These are phyloP conservation scores for Cyclophora punctaria DNA, from an alignment of 2,888 invertebrate genomes.

Conservation along the genomic window DNA sequence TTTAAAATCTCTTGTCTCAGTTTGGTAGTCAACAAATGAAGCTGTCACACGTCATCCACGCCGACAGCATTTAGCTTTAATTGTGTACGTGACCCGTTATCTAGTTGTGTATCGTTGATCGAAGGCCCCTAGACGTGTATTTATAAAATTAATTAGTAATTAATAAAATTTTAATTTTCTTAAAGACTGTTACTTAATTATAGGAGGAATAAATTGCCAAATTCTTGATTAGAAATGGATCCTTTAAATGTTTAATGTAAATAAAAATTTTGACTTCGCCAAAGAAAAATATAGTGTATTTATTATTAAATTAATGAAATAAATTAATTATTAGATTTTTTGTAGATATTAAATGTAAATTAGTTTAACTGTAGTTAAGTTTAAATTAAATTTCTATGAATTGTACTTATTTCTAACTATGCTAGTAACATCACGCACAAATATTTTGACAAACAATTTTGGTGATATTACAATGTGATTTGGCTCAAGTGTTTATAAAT, in stretches of 20 bases:
- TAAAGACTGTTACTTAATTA: slow-evolving; percentile 23
- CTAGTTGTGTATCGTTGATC: too few relatives aligned
- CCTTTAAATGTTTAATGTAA: slow-evolving; percentile 32
- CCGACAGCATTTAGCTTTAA: too few relatives aligned
- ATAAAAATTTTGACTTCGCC: slow-evolving; percentile 51
- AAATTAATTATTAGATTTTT: slow-evolving; percentile 8
- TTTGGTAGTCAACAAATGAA: too few relatives aligned
- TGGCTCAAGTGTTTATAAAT: neutral
- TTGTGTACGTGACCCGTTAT: too few relatives aligned
- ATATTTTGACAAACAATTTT: slow-evolving; percentile 19
- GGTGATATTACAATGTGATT: neutral
- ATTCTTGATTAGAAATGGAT: slow-evolving; percentile 9
- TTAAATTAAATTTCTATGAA: slow-evolving; percentile 18
- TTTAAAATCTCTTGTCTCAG: too few relatives aligned
- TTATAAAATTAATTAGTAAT: neutral
- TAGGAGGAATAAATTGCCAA: slow-evolving; percentile 18
- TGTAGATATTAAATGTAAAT: neutral
- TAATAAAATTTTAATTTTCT: slow-evolving; percentile 14
- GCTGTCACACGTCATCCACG: too few relatives aligned
- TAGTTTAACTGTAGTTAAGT: slow-evolving; percentile 13
- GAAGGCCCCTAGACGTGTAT: too few relatives aligned
- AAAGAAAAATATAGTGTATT: slow-evolving; percentile 50
- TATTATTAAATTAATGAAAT: slow-evolving; percentile 28
- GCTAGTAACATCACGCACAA: slow-evolving; percentile 45
- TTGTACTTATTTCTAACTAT: slow-evolving; percentile 14